These are phyloP conservation scores for Podargus strigoides DNA, from an alignment of 2,797 vertebrate genomes.

Conservation along the genomic window DNA sequence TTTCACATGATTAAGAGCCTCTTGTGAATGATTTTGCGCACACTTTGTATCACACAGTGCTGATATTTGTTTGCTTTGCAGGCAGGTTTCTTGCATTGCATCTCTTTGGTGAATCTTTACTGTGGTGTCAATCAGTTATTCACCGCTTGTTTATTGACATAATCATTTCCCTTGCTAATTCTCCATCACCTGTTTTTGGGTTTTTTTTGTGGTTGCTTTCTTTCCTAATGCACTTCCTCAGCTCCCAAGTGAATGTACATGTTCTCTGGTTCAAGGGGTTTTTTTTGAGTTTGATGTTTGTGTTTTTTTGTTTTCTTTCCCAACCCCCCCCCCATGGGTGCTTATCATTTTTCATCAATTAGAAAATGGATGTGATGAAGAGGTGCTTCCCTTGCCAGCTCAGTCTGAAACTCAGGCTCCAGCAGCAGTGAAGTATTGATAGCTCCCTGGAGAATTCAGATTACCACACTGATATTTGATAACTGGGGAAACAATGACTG, in stretches of 20 bases:
- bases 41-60: not conserved
- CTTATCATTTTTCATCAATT: not conserved
- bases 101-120: not conserved
- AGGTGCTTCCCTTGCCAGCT: not conserved
- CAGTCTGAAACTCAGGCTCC: not conserved
- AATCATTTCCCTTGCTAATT: not conserved
- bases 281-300: not conserved
- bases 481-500: not conserved
- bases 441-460: not conserved
- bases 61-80: not conserved
- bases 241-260: not conserved
- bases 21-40: not conserved
- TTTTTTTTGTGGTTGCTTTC: not conserved
- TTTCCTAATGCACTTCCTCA: not conserved
- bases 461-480: not conserved
- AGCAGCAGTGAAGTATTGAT: not conserved
- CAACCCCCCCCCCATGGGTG: not conserved
- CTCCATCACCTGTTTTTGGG: not conserved
- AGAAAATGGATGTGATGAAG: not conserved
- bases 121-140: not conserved
- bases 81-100: not conserved
- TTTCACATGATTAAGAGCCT: not conserved
- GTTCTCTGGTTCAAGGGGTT: not conserved
- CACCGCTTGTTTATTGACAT: not conserved
- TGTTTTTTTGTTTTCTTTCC: not conserved